These are phyloP conservation scores for Branchellion lobata DNA, from an alignment of 2,888 invertebrate genomes.

Conservation along the genomic window DNA sequence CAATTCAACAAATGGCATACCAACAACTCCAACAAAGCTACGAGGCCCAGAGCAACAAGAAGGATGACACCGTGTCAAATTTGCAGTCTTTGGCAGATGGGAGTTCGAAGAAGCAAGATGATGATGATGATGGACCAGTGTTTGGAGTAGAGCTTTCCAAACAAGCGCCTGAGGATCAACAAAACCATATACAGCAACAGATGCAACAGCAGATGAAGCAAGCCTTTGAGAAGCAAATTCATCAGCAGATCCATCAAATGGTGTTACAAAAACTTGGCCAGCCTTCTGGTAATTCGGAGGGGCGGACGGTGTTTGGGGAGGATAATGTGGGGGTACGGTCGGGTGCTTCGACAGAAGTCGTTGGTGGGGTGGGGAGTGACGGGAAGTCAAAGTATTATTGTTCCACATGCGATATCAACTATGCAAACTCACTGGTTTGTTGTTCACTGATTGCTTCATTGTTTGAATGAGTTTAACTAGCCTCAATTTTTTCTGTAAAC, in stretches of 20 bases:
- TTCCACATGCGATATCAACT: constrained; percentile 32
- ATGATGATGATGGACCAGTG: neutral
- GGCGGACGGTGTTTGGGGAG: constrained; percentile 26
- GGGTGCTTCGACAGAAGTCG: constrained; percentile 1
- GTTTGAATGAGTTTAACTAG: neutral
- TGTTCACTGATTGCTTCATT: neutral
- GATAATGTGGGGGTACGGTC: constrained; percentile 27
- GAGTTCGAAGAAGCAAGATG: no score
- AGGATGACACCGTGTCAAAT: no score
- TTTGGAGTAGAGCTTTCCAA: constrained; percentile 18
- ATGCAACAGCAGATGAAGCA: constrained; percentile 17
- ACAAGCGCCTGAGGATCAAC: neutral
- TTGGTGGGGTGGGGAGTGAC: constrained; percentile 2
- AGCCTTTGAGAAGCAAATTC: constrained; percentile 30
- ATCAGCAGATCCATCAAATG: constrained; percentile 24
- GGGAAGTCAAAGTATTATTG: constrained; percentile 35
- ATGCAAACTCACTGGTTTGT: constrained; percentile 34
- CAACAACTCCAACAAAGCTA: no score
- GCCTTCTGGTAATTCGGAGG: constrained; percentile 25
- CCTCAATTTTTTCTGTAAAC: no score
- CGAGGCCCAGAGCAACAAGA: no score
- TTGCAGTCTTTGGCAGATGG: no score
- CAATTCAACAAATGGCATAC: no score
- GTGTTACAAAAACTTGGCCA: neutral
- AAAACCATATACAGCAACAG: neutral